phyloP scores from a whole-genome alignment of 30 jellyfish, hydroid and myxozoan species.

The Catostylus mosaicus region DNA sequence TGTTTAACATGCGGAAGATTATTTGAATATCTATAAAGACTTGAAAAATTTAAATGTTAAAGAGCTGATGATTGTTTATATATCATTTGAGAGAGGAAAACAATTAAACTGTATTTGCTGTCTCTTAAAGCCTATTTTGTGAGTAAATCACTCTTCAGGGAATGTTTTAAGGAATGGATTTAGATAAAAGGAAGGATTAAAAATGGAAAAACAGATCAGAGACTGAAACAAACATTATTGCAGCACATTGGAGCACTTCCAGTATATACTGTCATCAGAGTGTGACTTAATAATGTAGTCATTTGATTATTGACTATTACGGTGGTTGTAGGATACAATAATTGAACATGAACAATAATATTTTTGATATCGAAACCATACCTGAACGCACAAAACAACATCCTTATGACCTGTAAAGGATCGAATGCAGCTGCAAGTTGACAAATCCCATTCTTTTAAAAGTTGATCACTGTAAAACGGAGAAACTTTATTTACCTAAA shows the following conservation, averaged over 20 bases:
- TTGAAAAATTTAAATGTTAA: no score
- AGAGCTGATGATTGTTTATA: no score
- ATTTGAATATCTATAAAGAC: no score
- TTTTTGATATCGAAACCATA: neutral
- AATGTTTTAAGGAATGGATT: no score
- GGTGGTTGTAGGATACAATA: neutral
- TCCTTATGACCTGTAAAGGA: slow-evolving; percentile 88
- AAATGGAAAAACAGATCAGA: no score
- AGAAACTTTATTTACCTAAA: neutral
- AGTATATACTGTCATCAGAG: neutral
- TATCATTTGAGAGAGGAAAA: no score
- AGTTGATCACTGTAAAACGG: slow-evolving; percentile 67
- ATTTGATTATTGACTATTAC: neutral
- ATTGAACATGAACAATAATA: neutral
- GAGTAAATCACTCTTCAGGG: no score
- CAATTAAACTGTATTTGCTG: no score
- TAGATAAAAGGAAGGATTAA: no score
- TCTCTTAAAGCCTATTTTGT: no score
- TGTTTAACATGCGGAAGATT: no score
- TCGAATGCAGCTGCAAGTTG: slow-evolving; percentile 92
- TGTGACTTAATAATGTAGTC: neutral
- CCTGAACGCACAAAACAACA: slow-evolving; percentile 87
- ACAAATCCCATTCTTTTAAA: slow-evolving; percentile 92
- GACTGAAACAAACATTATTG: neutral
- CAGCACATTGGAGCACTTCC: neutral